Evolutionary conservation across 2,113 vertebrate genomes (phyloP), one percentile per base, ranked within the genome.

Genomic region (Calidris pugnax): DNA sequence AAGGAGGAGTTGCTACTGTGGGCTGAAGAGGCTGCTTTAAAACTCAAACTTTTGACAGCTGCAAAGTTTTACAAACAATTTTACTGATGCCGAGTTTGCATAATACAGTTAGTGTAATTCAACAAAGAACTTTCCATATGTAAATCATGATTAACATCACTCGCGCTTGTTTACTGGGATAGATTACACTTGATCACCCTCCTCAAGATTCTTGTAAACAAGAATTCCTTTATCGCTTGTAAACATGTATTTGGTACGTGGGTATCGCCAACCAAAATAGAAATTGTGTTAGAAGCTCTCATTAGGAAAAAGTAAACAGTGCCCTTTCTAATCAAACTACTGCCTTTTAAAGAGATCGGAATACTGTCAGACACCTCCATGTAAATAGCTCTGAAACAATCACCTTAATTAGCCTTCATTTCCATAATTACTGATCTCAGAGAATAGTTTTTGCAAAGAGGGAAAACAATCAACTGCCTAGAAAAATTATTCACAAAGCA

Each of bases 401-500:
- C 80, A 75, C 71, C 73, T 79, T 37, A 82, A 89, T 89, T 80
- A 94, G 71, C 50, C 43, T 93, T 94, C 85, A 84, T 72, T 95
- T 96, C 67, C 63, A 48, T 82, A 81, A 95, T n/a, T n/a, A 47
- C 15, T 85, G 53, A 93, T 86, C 53, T 85, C 51, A 32, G 23
- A 53, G 26, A 74, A 82, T 2, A 77, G 55, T 62, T 85, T 67
- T 67, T 91, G 72, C 59, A 20, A 92, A 87, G 68, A 88, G 33
- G 56, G 57, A 86, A 45, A 74, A 37, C 6, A 51, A 77, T 59
- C 85, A 48, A 81, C 90, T 51, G 92, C 92, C 69, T 87, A 87
- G 87, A 96, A 97, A 97, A 95, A 91, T 82, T 75, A 95, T 78
- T 97, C 94, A 95, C 93, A 80, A 93, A 96, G 87, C 93, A 96